phyloP scores from a whole-genome alignment of 2,888 invertebrate genomes.

The Leistus spinibarbis region DNA sequence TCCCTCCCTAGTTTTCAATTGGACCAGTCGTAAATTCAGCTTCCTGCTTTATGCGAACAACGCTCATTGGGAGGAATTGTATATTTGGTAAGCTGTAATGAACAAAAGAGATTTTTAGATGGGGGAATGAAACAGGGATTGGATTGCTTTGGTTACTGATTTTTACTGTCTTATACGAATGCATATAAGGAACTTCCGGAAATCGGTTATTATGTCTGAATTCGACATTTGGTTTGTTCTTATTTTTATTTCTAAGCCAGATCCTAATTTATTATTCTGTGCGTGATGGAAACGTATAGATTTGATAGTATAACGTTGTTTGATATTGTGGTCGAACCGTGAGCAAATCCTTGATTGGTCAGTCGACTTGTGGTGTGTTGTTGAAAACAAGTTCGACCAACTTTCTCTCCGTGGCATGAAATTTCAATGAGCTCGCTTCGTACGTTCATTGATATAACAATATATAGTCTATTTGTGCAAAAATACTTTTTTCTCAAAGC shows the following conservation, averaged over 20 bases:
- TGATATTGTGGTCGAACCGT: not conserved
- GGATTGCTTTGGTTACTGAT: too few species aligned
- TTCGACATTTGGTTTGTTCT: not conserved
- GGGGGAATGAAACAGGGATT: too few species aligned
- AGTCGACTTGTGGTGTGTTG: not conserved
- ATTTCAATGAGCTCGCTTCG: conserved; percentile 17
- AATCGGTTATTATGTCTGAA: too few species aligned
- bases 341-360: not conserved
- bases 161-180: too few species aligned
- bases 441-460: conserved; percentile 18
- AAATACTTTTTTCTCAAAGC: too few species aligned
- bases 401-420: conserved; percentile 34
- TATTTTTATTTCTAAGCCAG: not conserved
- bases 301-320: not conserved
- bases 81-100: too few species aligned
- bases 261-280: not conserved
- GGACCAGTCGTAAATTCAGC: too few species aligned
- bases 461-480: not conserved
- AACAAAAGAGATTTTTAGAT: too few species aligned
- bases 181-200: too few species aligned
- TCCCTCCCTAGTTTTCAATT: too few species aligned
- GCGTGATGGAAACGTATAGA: not conserved
- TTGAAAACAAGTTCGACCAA: conserved; percentile 26
- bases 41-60: too few species aligned
- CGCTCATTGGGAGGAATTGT: too few species aligned